phyloP scores from a whole-genome alignment of 2,113 vertebrate genomes.

The Albula glossodonta region DNA sequence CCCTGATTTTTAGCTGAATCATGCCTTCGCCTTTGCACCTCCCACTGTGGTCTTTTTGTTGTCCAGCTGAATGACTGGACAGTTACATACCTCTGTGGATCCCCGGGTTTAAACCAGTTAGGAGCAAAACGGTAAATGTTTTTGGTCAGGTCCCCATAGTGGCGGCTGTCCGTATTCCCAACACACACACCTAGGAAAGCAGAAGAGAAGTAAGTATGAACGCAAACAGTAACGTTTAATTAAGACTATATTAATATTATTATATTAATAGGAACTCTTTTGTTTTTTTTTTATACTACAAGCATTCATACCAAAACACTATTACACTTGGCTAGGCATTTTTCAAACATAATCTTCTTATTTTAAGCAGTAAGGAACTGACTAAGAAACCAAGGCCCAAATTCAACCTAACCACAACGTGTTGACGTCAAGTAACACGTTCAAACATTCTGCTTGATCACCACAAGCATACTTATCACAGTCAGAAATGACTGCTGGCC shows the following conservation, averaged over 20 bases:
- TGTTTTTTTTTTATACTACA: too few relatives aligned
- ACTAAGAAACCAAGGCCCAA: not conserved
- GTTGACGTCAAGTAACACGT: not conserved
- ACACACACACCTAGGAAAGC: slow-evolving; percentile 75
- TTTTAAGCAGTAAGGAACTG: too few relatives aligned
- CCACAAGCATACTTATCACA: not conserved
- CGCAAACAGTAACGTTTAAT: not conserved
- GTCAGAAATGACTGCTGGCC: too few relatives aligned
- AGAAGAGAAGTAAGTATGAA: slow-evolving; percentile 24
- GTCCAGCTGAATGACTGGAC: not conserved
- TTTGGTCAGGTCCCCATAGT: slow-evolving; percentile 76
- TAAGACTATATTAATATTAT: too few relatives aligned
- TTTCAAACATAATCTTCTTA: too few relatives aligned
- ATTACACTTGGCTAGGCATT: not conserved
- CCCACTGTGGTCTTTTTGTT: not conserved
- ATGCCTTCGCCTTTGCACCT: not conserved
- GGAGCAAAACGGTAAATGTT: slow-evolving; percentile 85
- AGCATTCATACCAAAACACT: not conserved
- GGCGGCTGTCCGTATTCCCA: slow-evolving; percentile 88
- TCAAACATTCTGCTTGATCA: not conserved
- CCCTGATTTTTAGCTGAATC: not conserved
- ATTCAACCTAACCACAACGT: not conserved
- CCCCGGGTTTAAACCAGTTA: slow-evolving; percentile 66
- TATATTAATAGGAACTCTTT: too few relatives aligned
- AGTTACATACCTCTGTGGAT: slow-evolving; percentile 70